Evolutionary conservation across 2,113 vertebrate species (phyloP).

Genomic region (Centropus bengalensis): DNA sequence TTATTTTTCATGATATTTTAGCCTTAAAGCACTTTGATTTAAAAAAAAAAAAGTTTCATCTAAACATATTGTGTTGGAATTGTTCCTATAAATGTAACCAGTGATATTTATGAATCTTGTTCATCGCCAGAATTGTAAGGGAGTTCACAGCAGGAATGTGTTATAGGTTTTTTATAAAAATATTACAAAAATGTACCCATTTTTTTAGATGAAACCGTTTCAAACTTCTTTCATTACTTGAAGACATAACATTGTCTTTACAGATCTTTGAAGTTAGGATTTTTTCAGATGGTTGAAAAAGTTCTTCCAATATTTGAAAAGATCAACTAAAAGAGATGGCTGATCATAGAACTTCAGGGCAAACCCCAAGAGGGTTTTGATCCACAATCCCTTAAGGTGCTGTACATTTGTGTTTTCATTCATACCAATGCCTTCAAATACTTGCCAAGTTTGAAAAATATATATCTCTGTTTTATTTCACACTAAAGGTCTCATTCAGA

Average conservation of each 20-base stretch:
- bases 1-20: neutral
- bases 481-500: constrained; percentile 62
- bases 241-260: constrained; percentile 62
- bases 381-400: constrained; percentile 52
- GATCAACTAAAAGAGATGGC: constrained; percentile 38
- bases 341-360: constrained; percentile 62
- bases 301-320: constrained; percentile 47
- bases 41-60: neutral
- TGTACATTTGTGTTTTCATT: constrained; percentile 67
- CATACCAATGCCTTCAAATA: constrained; percentile 51
- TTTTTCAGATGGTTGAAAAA: constrained; percentile 54
- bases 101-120: constrained; percentile 4
- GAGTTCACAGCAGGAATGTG: neutral
- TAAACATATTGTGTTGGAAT: neutral
- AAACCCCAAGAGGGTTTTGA: constrained; percentile 68
- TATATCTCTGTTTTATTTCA: constrained; percentile 47
- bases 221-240: constrained; percentile 48
- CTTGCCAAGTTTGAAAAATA: constrained; percentile 36
- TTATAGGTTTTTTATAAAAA: neutral
- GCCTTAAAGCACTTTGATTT: neutral
- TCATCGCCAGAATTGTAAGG: neutral
- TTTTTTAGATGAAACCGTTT: constrained; percentile 47
- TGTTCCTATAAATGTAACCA: constrained; percentile 20
- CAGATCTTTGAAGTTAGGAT: constrained; percentile 31
- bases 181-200: neutral